Evolutionary conservation across 2,113 vertebrate genomes (phyloP).

Genomic region (Heterocephalus glaber): DNA sequence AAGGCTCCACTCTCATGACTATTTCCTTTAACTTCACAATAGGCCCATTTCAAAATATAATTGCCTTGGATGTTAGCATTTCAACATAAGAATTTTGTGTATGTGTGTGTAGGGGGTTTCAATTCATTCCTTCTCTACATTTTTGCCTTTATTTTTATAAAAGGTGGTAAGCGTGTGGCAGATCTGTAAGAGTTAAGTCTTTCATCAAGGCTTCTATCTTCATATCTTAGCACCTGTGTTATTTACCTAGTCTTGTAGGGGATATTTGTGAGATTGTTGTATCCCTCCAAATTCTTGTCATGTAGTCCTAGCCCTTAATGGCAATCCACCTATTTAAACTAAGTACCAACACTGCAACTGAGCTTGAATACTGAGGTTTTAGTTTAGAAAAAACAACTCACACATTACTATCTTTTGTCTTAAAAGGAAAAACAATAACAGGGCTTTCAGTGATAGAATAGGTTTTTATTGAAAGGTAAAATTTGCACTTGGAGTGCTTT

Average conservation of each 20-base stretch:
- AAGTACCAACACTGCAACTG: background rate
- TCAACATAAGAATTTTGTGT: background rate
- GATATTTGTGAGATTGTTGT: background rate
- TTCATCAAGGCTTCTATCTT: background rate
- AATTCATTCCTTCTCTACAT: background rate
- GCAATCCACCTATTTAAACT: background rate
- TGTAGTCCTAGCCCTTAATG: background rate
- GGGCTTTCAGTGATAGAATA: background rate
- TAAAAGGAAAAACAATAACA: background rate
- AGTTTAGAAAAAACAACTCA: background rate
- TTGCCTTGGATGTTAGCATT: background rate
- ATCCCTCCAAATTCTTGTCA: background rate
- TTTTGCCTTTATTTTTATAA: background rate
- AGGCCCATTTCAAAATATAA: background rate
- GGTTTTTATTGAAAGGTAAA: background rate
- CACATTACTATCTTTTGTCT: background rate
- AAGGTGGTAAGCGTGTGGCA: background rate
- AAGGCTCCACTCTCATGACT: background rate
- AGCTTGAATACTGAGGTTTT: background rate
- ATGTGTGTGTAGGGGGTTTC: background rate
- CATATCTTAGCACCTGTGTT: background rate
- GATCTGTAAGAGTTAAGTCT: background rate
- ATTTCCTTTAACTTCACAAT: background rate
- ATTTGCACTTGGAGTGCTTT: background rate
- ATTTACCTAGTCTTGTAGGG: background rate